These are phyloP conservation scores for Asarcornis scutulata DNA, from an alignment of 2,113 vertebrate genomes.

Conservation along the genomic window DNA sequence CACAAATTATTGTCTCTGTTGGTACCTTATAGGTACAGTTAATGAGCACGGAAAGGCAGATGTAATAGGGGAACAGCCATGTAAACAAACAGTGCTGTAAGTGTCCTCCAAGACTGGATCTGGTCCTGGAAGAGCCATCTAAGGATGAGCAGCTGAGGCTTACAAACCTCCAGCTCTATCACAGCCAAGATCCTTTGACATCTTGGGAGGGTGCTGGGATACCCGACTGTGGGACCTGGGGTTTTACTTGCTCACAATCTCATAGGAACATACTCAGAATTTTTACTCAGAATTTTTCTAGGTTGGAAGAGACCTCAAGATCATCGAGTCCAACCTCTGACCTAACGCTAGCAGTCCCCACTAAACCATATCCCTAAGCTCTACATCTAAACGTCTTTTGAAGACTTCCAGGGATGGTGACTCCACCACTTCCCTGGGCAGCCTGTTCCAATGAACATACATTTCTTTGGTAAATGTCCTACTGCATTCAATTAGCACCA, in stretches of 20 bases:
- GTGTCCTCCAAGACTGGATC: neutral
- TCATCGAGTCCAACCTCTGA: too few relatives aligned
- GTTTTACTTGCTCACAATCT: neutral
- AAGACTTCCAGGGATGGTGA: too few relatives aligned
- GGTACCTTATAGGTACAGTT: too few relatives aligned
- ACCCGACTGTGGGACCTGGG: neutral
- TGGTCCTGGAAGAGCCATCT: neutral
- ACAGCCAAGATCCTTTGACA: neutral
- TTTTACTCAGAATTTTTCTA: too few relatives aligned
- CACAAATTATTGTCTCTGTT: fast-evolving
- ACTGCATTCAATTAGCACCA: neutral
- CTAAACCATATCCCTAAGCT: too few relatives aligned
- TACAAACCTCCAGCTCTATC: neutral
- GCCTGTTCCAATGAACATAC: too few relatives aligned
- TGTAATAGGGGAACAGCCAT: fast-evolving
- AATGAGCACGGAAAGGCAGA: neutral
- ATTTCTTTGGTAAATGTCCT: neutral
- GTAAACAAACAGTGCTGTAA: neutral
- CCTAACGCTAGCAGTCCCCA: too few relatives aligned
- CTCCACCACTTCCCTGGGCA: too few relatives aligned
- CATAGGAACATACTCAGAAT: neutral
- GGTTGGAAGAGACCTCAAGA: too few relatives aligned
- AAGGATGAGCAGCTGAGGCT: neutral
- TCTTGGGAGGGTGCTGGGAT: neutral
- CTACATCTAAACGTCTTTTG: too few relatives aligned